Evolutionary conservation across 2,888 invertebrate genomes (phyloP), one percentile per base, ranked within the genome.

Genomic region (Plebejus argus): DNA sequence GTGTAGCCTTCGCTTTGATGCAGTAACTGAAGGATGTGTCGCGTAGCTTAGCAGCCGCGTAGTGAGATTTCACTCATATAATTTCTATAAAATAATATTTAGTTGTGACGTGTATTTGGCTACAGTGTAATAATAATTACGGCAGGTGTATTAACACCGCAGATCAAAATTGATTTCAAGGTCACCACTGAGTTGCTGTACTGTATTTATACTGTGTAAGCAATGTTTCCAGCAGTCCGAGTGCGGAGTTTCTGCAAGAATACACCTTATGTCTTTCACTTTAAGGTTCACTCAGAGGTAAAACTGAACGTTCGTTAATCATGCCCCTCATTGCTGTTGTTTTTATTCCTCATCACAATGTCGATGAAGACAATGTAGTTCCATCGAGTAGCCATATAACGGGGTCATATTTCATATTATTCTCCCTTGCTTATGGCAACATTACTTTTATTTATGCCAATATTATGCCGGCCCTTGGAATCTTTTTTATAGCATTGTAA

Each of bases 331-430:
- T 72, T 49, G 23, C 45, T 39, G 20, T 20, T 49, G 72, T 72
- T 72, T 72, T 72, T 72, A 72, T 72, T 45, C n/a, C 45, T 23
- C 72, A n/a, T 45, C 72, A 72, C 72, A 72, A 72, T 72, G 72
- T 72, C 20, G 72, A 72, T 70, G 49, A 61, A 72, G 72, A 45
- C 72, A 49, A 72, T 71, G 71, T 72, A 12, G 72, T 23, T 49
- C 12, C 72, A 72, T 49, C 49, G 72, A 45, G 71, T 71, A 12
- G 71, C 71, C n/a, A 71, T 35, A 71, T n/a, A 71, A 71, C 71
- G 20, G 39, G 71, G 71, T 71, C 71, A 71, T 35, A 71, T 39
- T 35, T 71, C n/a, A 71, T 20, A n/a, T 39, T 39, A 71, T 71
- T 39, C 20, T 71, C 39, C 71, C 71, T 35, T 71, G n/a, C 35